Percentiles rank a stretch among this genome's conserved stretches.
These are phyloP conservation scores for Rhyacichthys aspro DNA, from an alignment of 2,797 vertebrate species.

Conservation along the genomic window DNA sequence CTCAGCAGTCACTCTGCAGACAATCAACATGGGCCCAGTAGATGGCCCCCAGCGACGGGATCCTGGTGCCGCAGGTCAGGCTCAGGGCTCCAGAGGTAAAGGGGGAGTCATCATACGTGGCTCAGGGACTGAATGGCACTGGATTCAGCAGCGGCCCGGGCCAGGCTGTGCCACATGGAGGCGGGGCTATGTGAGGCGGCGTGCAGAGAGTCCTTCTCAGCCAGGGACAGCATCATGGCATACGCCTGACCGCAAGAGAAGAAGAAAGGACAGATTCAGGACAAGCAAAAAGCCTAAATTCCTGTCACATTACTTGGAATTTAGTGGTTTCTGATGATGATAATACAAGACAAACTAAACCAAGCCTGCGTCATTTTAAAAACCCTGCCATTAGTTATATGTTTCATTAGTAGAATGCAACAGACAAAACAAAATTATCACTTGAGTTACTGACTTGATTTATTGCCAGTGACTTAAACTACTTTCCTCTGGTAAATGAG, in stretches of 20 bases:
- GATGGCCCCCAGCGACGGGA: conserved; percentile 79
- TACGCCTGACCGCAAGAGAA: conserved; percentile 83
- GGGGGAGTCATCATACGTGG: conserved; percentile 90
- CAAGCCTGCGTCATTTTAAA: too few relatives aligned
- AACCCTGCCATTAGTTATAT: too few relatives aligned
- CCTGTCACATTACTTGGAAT: too few relatives aligned
- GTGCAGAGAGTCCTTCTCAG: conserved; percentile 95
- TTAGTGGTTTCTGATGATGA: too few relatives aligned
- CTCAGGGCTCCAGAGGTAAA: conserved; percentile 48
- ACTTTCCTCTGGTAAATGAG: too few relatives aligned
- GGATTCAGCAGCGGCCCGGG: conserved; percentile 91
- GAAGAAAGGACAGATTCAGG: too few relatives aligned
- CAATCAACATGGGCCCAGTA: conserved; percentile 81
- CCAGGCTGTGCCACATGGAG: conserved; percentile 96
- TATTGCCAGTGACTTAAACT: too few relatives aligned
- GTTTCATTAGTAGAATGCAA: too few relatives aligned
- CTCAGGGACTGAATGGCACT: conserved; percentile 96
- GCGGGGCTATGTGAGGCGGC: conserved; percentile 87
- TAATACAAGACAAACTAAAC: too few relatives aligned
- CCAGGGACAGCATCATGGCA: conserved; percentile 98
- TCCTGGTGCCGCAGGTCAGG: conserved; percentile 79
- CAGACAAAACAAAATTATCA: too few relatives aligned
- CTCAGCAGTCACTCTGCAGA: conserved; percentile 93
- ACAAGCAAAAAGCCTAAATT: too few relatives aligned
- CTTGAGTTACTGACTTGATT: too few relatives aligned